Evolutionary conservation across 2,113 vertebrate genomes (phyloP).

Genomic region (Bombycilla garrulus): DNA sequence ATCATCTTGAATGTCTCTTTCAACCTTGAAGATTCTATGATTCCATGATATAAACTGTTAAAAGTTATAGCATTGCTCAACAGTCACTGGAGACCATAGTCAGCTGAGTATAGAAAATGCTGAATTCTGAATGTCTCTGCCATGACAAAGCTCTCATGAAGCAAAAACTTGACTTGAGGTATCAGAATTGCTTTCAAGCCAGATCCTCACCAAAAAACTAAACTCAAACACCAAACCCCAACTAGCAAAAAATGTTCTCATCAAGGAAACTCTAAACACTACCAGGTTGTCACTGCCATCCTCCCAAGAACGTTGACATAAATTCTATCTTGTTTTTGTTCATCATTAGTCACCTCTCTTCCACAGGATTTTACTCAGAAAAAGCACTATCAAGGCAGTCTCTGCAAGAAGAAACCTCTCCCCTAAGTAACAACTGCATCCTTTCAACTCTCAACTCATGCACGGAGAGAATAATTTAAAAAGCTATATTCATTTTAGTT

Average conservation of each 20-base stretch:
- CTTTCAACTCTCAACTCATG: neutral
- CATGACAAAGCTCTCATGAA: neutral
- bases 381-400: neutral
- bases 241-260: neutral
- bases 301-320: neutral
- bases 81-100: rapidly evolving
- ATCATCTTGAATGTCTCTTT: neutral
- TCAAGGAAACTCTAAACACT: neutral
- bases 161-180: neutral
- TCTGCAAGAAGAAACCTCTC: neutral
- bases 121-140: neutral
- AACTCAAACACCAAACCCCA: neutral
- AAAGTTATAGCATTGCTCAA: neutral
- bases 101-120: neutral
- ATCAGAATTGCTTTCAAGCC: neutral
- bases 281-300: neutral
- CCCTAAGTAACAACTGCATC: neutral
- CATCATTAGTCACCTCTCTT: neutral
- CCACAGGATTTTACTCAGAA: neutral
- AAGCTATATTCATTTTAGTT: neutral
- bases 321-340: neutral
- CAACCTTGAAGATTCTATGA: neutral
- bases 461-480: neutral
- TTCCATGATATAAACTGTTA: neutral
- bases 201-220: neutral